Conservation (phyloP, 2,113 vertebrate species). For the Antechinus flavipes region DNA sequence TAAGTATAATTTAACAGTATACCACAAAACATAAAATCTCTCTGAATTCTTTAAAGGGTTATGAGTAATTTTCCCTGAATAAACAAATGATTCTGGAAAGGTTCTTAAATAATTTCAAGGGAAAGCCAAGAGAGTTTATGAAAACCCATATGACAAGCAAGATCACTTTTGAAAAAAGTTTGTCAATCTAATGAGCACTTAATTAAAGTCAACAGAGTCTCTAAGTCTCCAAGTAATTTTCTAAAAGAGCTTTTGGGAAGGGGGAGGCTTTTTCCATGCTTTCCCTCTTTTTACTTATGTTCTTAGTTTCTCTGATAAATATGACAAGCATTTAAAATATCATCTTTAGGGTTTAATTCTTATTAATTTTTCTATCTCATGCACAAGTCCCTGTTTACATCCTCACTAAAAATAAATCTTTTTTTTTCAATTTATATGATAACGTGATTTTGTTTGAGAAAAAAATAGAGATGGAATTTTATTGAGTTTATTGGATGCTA, state of each 20-base stretch:
- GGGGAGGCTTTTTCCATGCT: constrained; percentile 66
- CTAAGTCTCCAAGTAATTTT: constrained; percentile 87
- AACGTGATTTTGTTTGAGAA: constrained; percentile 2
- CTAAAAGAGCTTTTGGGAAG: constrained; percentile 84
- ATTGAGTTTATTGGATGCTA: background rate
- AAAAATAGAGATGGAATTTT: constrained; percentile 9
- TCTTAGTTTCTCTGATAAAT: constrained; percentile 80
- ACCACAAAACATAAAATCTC: constrained; percentile 71
- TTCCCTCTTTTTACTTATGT: constrained; percentile 80
- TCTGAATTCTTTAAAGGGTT: constrained; percentile 62
- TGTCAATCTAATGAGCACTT: constrained; percentile 84
- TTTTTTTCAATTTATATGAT: background rate
- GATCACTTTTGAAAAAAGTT: constrained; percentile 82
- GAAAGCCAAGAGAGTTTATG: constrained; percentile 80
- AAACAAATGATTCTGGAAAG: constrained; percentile 58
- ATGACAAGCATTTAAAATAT: constrained; percentile 80
- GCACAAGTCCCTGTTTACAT: constrained; percentile 68
- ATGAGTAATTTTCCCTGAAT: constrained; percentile 63
- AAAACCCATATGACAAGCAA: constrained; percentile 80
- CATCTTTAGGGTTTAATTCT: constrained; percentile 73
- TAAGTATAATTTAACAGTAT: constrained; percentile 74
- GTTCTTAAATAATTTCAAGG: constrained; percentile 78
- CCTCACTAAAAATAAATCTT: constrained; percentile 45
- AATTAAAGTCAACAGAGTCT: constrained; percentile 87
- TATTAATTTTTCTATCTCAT: constrained; percentile 73